Evolutionary conservation across 2,888 invertebrate species (phyloP), one percentile per base, ranked within the genome.

Genomic region (Sarcophaga caerulescens): DNA sequence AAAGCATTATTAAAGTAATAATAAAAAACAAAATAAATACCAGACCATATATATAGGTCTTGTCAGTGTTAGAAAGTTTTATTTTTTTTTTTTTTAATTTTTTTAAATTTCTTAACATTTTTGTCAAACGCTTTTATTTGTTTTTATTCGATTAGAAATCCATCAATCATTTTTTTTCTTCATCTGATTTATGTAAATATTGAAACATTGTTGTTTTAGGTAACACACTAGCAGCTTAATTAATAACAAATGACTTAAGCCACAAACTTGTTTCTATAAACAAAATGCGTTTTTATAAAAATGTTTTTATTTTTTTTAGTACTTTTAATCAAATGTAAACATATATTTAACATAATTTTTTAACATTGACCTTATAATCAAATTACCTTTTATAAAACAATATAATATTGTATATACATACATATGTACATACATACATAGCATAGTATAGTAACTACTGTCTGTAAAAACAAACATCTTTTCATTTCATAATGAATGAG

Each of bases 321-420:
- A 3, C 19, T 57, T 47, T 35, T 35, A 19, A 57, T 44, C 52
- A 35, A 10, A 62, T 35, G 23, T 74, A 17, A 74, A 74, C 62
- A 62, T 57, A 82, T 62, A 59, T 76, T 82, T 25, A 76, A 76
- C 63, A 70, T 76, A 82, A 65, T 77, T 77, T 60, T 59, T 82
- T 80, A 68, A 73, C 75, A 82, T 71, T 85, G 82, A 82, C 75
- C 79, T 82, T 85, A 85, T 79, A 82, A 71, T 47, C 63, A 85
- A 82, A 82, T 81, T 79, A 78, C 59, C 35, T 81, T 10, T 52
- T 52, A 52, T 52, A 52, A 14, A 14, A 52, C 17, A 52, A 52
- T 35, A 35, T 35, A 10, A 35, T 35, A 65, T 71, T 47, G 79
- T 59, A 25, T 59, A 25, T 45, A 62, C 52, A 52, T 23, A 10